Evolutionary conservation across 2,113 vertebrate genomes (phyloP).

Genomic region (Rattus rattus): DNA sequence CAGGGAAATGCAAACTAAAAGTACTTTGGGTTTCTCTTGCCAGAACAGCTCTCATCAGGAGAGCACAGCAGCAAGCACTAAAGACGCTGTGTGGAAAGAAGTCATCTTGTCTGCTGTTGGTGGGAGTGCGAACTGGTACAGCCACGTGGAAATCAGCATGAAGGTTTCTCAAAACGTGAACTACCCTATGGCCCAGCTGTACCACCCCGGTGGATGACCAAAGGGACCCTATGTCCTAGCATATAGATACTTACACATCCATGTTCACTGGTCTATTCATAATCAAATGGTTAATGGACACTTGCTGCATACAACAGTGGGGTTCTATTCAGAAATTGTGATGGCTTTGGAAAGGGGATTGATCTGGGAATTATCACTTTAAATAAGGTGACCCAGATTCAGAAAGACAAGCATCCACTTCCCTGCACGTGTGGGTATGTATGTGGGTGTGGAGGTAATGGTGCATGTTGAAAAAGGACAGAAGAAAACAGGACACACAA

Average conservation of each 20-base stretch:
- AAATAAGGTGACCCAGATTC: neutral
- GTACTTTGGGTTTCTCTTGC: neutral
- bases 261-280: neutral
- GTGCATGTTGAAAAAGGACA: neutral
- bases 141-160: neutral
- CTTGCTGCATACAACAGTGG: neutral
- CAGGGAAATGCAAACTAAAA: neutral
- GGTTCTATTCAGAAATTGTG: neutral
- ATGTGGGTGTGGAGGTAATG: neutral
- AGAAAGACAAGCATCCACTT: neutral
- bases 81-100: neutral
- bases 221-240: neutral
- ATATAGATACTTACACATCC: neutral
- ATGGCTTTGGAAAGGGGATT: neutral
- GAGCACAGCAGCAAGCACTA: neutral
- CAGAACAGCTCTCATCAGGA: neutral
- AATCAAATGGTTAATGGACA: neutral
- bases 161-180: neutral
- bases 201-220: neutral
- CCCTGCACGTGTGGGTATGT: neutral
- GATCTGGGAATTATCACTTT: neutral
- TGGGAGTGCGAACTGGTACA: neutral
- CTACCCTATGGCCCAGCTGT: neutral
- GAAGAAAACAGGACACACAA: neutral
- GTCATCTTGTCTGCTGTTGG: neutral